Evolutionary conservation across 2,888 invertebrate genomes (phyloP).

Genomic region (Corbicula japonica): DNA sequence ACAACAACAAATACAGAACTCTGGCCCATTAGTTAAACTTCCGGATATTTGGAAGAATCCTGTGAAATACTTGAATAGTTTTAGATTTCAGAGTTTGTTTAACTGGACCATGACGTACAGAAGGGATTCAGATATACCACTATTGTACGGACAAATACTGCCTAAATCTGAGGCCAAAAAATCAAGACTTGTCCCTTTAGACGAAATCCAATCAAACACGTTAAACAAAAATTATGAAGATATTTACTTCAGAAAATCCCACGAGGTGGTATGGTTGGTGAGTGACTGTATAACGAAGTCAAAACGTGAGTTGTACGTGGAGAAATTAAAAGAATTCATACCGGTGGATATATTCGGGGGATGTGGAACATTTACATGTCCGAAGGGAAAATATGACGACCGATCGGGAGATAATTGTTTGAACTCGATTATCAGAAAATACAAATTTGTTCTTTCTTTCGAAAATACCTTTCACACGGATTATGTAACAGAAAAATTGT

Average conservation of each 20-base stretch:
- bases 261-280: slow-evolving; percentile 34
- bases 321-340: slow-evolving; percentile 25
- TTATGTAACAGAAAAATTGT: slow-evolving; percentile 65
- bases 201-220: no score
- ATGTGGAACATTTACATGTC: slow-evolving; percentile 31
- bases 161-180: not conserved
- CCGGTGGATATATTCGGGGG: slow-evolving; percentile 22
- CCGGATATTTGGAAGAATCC: not conserved
- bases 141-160: slow-evolving; percentile 27
- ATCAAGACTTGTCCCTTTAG: not conserved
- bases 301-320: slow-evolving; percentile 27
- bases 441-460: slow-evolving; percentile 49
- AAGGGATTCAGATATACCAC: slow-evolving; percentile 34
- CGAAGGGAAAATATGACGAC: not conserved
- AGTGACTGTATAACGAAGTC: slow-evolving; percentile 38
- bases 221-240: slow-evolving; percentile 4
- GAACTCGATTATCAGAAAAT: slow-evolving; percentile 8
- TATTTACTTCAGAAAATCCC: slow-evolving; percentile 1
- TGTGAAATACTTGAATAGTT: not conserved
- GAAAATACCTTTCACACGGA: slow-evolving; percentile 64
- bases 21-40: not conserved
- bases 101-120: slow-evolving; percentile 48
- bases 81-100: slow-evolving; percentile 11
- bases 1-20: not conserved
- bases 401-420: not conserved